These are phyloP conservation scores for Fregata magnificens DNA, from an alignment of 2,113 vertebrate species.

Conservation along the genomic window DNA sequence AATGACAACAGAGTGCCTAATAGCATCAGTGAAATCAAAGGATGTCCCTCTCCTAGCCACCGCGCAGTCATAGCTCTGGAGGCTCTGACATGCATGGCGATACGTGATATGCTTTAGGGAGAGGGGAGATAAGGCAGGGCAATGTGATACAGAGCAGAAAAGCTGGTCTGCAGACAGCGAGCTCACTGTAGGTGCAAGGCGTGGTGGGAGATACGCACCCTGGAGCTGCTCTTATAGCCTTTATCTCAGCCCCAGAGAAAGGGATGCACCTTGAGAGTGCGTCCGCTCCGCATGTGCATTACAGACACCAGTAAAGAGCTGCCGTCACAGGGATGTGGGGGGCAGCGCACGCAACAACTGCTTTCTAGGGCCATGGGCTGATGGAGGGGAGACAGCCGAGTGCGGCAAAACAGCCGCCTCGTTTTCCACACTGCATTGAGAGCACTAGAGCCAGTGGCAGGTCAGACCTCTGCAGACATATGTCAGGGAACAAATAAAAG, in stretches of 20 bases:
- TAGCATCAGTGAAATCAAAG: not conserved
- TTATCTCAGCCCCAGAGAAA: not conserved
- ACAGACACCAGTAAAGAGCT: not conserved
- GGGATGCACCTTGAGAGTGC: not conserved
- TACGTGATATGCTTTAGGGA: not conserved
- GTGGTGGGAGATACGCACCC: not conserved
- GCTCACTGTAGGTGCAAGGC: not conserved
- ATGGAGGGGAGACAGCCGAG: not conserved
- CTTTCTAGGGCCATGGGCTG: not conserved
- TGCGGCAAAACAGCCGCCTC: not conserved
- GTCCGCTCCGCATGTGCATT: rapidly evolving
- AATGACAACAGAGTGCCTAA: not conserved
- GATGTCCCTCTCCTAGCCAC: not conserved
- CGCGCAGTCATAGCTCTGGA: not conserved
- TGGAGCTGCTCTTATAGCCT: not conserved
- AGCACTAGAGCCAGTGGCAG: not conserved
- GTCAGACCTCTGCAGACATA: not conserved
- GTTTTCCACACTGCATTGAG: not conserved
- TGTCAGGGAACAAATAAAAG: not conserved
- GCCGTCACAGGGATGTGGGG: not conserved
- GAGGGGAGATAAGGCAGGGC: not conserved
- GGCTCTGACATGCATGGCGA: not conserved
- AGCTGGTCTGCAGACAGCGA: not conserved
- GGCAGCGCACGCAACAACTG: rapidly evolving
- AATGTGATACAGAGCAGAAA: not conserved